Percentiles rank a stretch among this genome's conserved stretches.
Conservation (phyloP, 2,797 vertebrate genomes). For the Acanthopagrus latus region DNA sequence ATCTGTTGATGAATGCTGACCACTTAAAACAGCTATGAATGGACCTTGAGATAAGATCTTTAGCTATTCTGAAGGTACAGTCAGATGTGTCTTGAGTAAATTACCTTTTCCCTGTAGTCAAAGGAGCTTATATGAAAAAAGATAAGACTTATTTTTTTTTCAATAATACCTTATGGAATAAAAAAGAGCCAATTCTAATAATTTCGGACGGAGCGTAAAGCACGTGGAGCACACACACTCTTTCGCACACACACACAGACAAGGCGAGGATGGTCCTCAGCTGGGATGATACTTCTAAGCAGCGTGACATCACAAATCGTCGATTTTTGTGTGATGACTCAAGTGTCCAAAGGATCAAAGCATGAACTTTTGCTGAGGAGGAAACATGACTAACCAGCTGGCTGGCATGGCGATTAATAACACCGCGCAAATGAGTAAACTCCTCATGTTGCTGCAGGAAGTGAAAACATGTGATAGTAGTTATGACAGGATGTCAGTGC, state of each 20-base stretch:
- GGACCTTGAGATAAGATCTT: not conserved
- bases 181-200: not conserved
- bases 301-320: slow-evolving; percentile 27
- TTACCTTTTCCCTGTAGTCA: too few species aligned
- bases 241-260: not conserved
- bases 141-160: too few species aligned
- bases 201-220: slow-evolving; percentile 5
- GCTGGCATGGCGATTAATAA: not conserved
- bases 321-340: not conserved
- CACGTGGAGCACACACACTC: not conserved
- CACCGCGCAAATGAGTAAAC: slow-evolving; percentile 1
- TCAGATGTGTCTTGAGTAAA: not conserved
- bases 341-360: not conserved
- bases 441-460: not conserved
- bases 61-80: not conserved
- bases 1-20: not conserved
- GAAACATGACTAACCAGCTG: not conserved
- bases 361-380: not conserved
- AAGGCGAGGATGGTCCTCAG: slow-evolving; percentile 36
- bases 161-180: not conserved
- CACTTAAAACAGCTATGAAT: too few species aligned
- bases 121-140: too few species aligned
- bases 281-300: slow-evolving; percentile 58
- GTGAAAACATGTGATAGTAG: slow-evolving; percentile 16
- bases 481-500: slow-evolving; percentile 5